Base-by-base conservation (phyloP, 2,797 vertebrate genomes). In the Channallabes apus region DNA sequence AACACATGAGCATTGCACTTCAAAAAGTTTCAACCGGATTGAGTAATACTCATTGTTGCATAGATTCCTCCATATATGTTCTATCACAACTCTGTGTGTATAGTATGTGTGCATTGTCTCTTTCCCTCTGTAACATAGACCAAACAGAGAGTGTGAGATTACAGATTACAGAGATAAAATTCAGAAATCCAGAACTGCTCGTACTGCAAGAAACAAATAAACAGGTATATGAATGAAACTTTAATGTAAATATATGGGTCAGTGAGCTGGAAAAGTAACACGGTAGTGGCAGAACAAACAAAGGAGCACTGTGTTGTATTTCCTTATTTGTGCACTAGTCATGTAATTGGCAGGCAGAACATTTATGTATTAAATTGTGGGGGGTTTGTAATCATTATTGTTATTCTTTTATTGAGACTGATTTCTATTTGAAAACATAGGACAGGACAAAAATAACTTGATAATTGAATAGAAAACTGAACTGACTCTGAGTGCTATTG, bases 311-410 rank as follows among this genome's bases (percentile, higher is more conserved):
- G n/a, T 84, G 29, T 38, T 24, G 15, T 38, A 24, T 58, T 82
- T 88, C 83, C 77, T 68, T 73, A 41, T 86, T 64, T 85, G 62
- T 67, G 38, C 22, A 64, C 84, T 38, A 59, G 77, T 78, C 51
- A 67, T 62, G 17, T 61, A 18, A 77, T 83, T 72, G 64, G n/a
- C 8, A 51, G 32, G 7, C 38, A 76, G 29, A 41, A 41, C 35
- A 46, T 32, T 79, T 67, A 24, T 6, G 22, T 73, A 17, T 51
- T 32, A 35, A 65, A 64, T 15, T 68, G 61, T 17, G n/a, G 4
- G 58, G 58, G 6, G 20, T 20, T 59, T 59, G 15, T 59, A 59
- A 59, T 59, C 20, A 59, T 6, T 20, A 6, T 67, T 32, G 4
- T 14, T 71, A 12, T 41, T 27, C 18, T 54, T 73, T 64, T n/a